Base-by-base conservation (phyloP, 2,888 invertebrate species). In the Eilema caniola region DNA sequence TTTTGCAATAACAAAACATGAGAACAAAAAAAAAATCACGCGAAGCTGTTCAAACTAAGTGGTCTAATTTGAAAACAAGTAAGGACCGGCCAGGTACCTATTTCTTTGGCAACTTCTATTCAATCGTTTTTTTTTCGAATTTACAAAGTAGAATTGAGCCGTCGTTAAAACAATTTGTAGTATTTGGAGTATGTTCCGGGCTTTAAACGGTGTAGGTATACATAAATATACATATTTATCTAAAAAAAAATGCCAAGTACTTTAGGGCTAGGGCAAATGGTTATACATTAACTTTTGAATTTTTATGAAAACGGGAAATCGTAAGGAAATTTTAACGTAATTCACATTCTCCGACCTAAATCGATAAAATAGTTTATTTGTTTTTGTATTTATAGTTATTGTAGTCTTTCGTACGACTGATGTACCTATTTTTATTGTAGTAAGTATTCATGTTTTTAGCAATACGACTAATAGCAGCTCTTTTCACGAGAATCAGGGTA, bases 151-250 rank as follows among this genome's bases (percentile, higher is more conserved):
- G 86, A 88, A 86, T 70, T 65, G 77, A 77, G 80, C 88, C 88
- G 87, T 90, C 92, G 91, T 94, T 94, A 93, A 92, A 94, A 93
- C 89, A 89, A 89, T 90, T 91, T 92, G 86, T 91, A 90, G 89
- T 91, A 85, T 84, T 83, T 84, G 84, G 25, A n/a, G 23, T 23
- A 24, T 4, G 56, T 28, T 25, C 20, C 12, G 20, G 66, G 37
- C 25, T 8, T n/a, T 60, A 28, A 28, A 56, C 56, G 7, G 8
- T 33, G 31, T 23, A n/a, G n/a, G n/a, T 66, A 16, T 31, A 53
- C 28, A 28, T 56, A 16, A 28, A 0, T 16, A 8, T 25, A 59
- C 25, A 24, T n/a, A 10, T n/a, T 2, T 59, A 16, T 14, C 25
- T 16, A 16, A 7, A 24, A 59, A 59, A 59, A 24, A 53, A n/a